phyloP scores from a whole-genome alignment of 2,888 invertebrate genomes.

The Taphrorychus bicolor region DNA sequence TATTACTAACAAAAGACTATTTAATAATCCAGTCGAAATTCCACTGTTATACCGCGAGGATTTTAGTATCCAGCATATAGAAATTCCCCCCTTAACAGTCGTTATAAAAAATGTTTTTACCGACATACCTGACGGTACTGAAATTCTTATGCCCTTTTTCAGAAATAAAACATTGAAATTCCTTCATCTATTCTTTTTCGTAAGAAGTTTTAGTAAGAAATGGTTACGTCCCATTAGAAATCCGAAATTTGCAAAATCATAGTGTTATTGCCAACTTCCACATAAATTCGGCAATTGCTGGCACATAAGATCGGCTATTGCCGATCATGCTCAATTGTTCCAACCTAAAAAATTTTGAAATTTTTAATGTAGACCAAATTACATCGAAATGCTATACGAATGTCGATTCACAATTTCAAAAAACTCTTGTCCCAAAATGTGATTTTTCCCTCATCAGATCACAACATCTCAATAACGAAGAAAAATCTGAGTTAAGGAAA shows the following conservation, averaged over 20 bases:
- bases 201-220: no score
- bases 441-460: constrained; percentile 17
- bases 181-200: neutral
- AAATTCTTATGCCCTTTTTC: neutral
- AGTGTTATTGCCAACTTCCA: no score
- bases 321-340: neutral
- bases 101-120: constrained; percentile 2
- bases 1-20: neutral
- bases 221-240: no score
- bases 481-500: constrained; percentile 32
- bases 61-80: constrained; percentile 18
- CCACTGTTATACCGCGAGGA: neutral
- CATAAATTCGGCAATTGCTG: no score
- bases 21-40: neutral
- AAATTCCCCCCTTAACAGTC: constrained; percentile 2
- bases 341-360: neutral
- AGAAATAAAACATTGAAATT: neutral
- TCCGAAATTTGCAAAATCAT: no score
- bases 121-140: neutral
- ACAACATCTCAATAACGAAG: constrained; percentile 41
- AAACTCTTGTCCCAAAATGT: neutral
- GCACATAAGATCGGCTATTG: no score
- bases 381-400: neutral
- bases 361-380: neutral
- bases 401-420: neutral